A percentile compares a stretch with the other conserved stretches of the same genome.
Conservation (phyloP, 2,888 invertebrate species). For the Acrocera orbiculus region DNA sequence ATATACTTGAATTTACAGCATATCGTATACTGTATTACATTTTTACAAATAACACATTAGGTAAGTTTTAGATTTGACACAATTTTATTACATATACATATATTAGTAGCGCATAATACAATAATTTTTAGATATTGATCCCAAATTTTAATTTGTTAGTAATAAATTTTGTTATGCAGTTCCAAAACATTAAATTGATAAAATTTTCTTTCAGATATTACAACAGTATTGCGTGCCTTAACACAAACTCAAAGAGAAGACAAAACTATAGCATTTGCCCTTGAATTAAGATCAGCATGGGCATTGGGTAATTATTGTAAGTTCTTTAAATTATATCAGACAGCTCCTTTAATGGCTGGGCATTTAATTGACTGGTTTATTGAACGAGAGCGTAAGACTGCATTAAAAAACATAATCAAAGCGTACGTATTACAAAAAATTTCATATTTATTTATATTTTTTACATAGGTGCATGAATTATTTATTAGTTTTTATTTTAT, state of each 20-base stretch:
- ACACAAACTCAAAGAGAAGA: conserved; percentile 60
- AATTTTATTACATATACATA: neutral
- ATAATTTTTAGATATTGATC: neutral
- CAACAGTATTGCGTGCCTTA: conserved; percentile 71
- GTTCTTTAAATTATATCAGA: conserved; percentile 79
- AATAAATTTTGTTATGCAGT: neutral
- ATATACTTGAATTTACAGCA: conserved; percentile 84
- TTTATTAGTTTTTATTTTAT: conserved; percentile 4
- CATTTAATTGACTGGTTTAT: conserved; percentile 98
- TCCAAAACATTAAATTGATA: neutral
- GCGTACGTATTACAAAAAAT: conserved; percentile 59
- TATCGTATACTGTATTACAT: conserved; percentile 95
- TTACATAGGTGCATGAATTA: conserved; percentile 3
- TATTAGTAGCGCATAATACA: too few species aligned
- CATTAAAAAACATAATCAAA: conserved; percentile 84
- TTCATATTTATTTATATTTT: conserved; percentile 1
- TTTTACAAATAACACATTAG: conserved; percentile 92
- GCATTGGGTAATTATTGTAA: conserved; percentile 78
- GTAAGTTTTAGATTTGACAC: too few species aligned
- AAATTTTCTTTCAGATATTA: conserved; percentile 52
- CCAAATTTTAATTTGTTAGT: neutral
- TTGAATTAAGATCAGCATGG: conserved; percentile 85
- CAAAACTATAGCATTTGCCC: conserved; percentile 67
- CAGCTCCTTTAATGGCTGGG: conserved; percentile 87
- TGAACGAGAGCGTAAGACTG: conserved; percentile 81